Evolutionary conservation across 2,888 invertebrate species (phyloP).

Genomic region (Arge pagana): DNA sequence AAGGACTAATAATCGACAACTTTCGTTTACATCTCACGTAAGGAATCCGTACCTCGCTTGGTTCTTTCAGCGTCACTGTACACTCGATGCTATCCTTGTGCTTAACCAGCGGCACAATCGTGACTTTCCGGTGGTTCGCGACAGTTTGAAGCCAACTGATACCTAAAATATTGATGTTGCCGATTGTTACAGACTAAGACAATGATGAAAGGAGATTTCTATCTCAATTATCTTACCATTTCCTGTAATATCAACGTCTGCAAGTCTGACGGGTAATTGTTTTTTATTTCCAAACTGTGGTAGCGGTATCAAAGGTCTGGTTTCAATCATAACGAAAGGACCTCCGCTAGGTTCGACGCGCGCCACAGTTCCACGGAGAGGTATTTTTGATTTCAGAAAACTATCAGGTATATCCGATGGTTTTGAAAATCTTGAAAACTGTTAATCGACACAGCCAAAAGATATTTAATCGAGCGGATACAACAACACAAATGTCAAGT

Average conservation of each 20-base stretch:
- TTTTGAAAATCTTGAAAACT: slow-evolving; percentile 69
- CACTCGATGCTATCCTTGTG: slow-evolving; percentile 58
- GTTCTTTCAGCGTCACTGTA: slow-evolving; percentile 53
- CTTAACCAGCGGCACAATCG: slow-evolving; percentile 59
- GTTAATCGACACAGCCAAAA: no score
- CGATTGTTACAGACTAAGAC: slow-evolving; percentile 15
- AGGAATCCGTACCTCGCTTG: slow-evolving; percentile 47
- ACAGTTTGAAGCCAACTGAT: slow-evolving; percentile 66
- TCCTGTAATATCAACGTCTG: slow-evolving; percentile 59
- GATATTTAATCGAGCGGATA: no score
- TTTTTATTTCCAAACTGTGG: slow-evolving; percentile 62
- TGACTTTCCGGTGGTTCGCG: slow-evolving; percentile 60
- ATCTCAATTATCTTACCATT: slow-evolving; percentile 50
- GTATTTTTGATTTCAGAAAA: slow-evolving; percentile 62
- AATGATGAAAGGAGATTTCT: not conserved
- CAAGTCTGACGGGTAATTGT: slow-evolving; percentile 62
- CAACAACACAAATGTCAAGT: slow-evolving; percentile 29
- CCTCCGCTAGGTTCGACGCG: slow-evolving; percentile 63
- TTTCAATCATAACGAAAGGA: slow-evolving; percentile 61
- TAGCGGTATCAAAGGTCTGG: slow-evolving; percentile 63
- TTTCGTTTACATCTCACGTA: slow-evolving; percentile 2
- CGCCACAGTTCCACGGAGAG: slow-evolving; percentile 61
- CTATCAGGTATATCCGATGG: slow-evolving; percentile 64
- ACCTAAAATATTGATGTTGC: slow-evolving; percentile 54
- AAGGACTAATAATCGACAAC: slow-evolving; percentile 3